phyloP scores from a whole-genome alignment of 2,888 invertebrate species.

The Sturmia bella region DNA sequence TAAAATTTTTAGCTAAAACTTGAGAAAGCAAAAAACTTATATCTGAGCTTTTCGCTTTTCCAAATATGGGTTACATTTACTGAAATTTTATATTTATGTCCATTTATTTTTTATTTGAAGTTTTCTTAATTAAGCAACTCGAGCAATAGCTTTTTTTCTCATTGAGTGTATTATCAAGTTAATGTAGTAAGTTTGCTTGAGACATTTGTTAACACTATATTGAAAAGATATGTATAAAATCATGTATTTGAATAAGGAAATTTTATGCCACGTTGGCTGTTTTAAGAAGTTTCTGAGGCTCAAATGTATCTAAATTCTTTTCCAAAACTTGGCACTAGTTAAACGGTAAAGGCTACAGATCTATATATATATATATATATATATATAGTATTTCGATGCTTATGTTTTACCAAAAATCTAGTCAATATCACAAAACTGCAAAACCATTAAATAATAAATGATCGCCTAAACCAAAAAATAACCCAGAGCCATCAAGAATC shows the following conservation, averaged over 20 bases:
- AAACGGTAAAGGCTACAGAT: too few species aligned
- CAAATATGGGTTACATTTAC: constrained; percentile 44
- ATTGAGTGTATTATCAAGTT: constrained; percentile 39
- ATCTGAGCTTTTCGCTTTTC: constrained; percentile 47
- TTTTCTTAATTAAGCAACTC: constrained; percentile 62
- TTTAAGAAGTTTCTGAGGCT: too few species aligned
- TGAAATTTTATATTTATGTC: constrained; percentile 50
- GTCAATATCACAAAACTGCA: constrained; percentile 56
- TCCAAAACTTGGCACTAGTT: too few species aligned
- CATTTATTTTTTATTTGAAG: constrained; percentile 3
- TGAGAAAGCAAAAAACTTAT: constrained; percentile 14
- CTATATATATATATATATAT: too few species aligned
- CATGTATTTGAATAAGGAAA: too few species aligned
- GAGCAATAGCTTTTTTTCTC: constrained; percentile 56
- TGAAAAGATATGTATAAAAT: too few species aligned
- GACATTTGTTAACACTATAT: background rate
- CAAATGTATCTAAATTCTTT: too few species aligned
- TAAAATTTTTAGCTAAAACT: constrained; percentile 48
- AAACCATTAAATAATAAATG: constrained; percentile 49
- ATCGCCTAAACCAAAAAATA: background rate
- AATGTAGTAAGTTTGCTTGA: background rate
- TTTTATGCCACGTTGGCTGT: too few species aligned
- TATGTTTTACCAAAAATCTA: too few species aligned
- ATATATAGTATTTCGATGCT: too few species aligned
- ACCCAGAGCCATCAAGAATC: background rate